These are phyloP conservation scores for Cheilosia vulpina DNA, from an alignment of 2,888 invertebrate genomes.

Conservation along the genomic window DNA sequence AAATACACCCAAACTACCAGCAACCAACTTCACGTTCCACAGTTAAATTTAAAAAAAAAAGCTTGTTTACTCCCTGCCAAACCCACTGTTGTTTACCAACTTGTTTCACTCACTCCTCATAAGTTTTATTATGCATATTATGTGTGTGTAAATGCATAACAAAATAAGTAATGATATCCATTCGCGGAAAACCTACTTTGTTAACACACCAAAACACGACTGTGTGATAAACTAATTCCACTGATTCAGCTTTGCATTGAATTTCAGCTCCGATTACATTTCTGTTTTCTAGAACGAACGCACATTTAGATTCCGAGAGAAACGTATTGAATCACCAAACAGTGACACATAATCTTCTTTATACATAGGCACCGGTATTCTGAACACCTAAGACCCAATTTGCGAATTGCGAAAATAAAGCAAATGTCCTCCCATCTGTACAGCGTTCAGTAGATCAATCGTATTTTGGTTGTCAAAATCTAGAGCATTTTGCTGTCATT, in stretches of 20 bases:
- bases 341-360: constrained; percentile 32
- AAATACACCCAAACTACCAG: too few species aligned
- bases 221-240: constrained; percentile 15
- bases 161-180: constrained; percentile 6
- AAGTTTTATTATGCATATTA: background rate
- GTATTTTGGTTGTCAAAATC: constrained; percentile 50
- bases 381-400: constrained; percentile 18
- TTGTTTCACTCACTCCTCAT: too few species aligned
- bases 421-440: background rate
- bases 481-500: constrained; percentile 52
- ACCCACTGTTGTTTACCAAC: too few species aligned
- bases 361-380: constrained; percentile 20
- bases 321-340: constrained; percentile 35
- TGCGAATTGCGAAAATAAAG: background rate
- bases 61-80: background rate
- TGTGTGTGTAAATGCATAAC: background rate
- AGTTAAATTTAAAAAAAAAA: background rate
- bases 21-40: too few species aligned
- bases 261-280: constrained; percentile 34
- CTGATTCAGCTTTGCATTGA: constrained; percentile 40
- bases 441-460: background rate
- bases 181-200: constrained; percentile 13
- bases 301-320: constrained; percentile 11
- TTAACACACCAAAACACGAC: constrained; percentile 21
- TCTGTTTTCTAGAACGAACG: constrained; percentile 9